phyloP scores from a whole-genome alignment of 2,797 vertebrate genomes.

The Cheirogaleus major region DNA sequence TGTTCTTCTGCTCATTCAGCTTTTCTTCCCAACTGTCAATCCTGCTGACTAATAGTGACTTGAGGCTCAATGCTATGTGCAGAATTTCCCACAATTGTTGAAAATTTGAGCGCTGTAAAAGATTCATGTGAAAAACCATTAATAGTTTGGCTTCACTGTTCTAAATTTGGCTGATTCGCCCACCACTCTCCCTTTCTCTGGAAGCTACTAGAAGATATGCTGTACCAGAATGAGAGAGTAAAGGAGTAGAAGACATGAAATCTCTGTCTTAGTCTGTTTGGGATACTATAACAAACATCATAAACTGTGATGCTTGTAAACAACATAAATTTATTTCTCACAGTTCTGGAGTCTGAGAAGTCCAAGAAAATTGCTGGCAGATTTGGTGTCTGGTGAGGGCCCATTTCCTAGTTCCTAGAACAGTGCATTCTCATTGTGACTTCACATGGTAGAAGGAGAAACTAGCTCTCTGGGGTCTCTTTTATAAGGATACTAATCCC shows the following conservation, averaged over 20 bases:
- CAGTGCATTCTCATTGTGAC: not conserved
- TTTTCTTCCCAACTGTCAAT: not conserved
- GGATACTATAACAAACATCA: not conserved
- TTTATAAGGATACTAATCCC: not conserved
- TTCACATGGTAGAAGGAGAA: not conserved
- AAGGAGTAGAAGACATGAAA: not conserved
- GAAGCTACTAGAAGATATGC: not conserved
- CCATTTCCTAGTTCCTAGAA: not conserved
- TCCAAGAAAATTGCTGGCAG: not conserved
- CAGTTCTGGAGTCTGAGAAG: not conserved
- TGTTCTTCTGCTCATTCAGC: not conserved
- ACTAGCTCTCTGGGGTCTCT: not conserved
- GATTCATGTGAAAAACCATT: not conserved
- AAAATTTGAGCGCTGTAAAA: not conserved
- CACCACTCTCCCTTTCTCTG: not conserved
- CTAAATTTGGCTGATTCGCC: not conserved
- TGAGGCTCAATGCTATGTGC: not conserved
- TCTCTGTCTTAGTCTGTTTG: not conserved
- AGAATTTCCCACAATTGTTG: not conserved
- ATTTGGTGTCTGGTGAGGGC: not conserved
- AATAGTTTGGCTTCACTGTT: not conserved
- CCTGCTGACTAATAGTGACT: not conserved
- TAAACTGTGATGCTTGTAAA: not conserved
- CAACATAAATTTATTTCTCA: not conserved
- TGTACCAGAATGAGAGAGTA: not conserved